Conservation (phyloP, 2,888 invertebrate species). For the Eulithis testata region DNA sequence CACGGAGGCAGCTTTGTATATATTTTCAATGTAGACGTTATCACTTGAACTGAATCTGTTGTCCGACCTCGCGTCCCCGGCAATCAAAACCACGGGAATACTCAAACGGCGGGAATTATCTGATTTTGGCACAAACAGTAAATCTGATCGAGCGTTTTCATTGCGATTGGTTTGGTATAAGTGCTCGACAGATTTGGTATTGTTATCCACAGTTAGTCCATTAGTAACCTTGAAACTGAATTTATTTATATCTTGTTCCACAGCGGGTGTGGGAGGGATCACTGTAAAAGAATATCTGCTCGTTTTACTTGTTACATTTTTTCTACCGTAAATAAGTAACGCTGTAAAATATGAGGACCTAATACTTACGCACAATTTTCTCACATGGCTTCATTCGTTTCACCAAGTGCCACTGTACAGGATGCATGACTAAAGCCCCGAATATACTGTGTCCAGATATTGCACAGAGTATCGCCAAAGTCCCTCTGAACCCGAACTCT, state of each 20-base stretch:
- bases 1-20: conserved; percentile 77
- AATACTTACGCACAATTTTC: conserved; percentile 74
- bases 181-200: conserved; percentile 72
- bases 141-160: conserved; percentile 61
- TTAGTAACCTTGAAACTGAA: conserved; percentile 65
- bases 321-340: no score
- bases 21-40: conserved; percentile 73
- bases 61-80: conserved; percentile 60
- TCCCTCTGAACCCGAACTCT: conserved; percentile 88
- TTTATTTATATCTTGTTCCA: conserved; percentile 60
- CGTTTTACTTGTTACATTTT: neutral
- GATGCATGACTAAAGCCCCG: conserved; percentile 89
- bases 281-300: conserved; percentile 57
- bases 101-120: conserved; percentile 69
- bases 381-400: conserved; percentile 70
- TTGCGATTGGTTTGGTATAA: conserved; percentile 58
- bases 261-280: conserved; percentile 77
- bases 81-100: conserved; percentile 74
- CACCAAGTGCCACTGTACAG: conserved; percentile 89
- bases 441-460: conserved; percentile 87
- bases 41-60: conserved; percentile 76
- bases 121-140: conserved; percentile 70
- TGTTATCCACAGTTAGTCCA: conserved; percentile 47
- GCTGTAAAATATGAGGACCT: conserved; percentile 1
- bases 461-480: conserved; percentile 87